Base-by-base conservation (phyloP, 2,797 vertebrate species). In the Uromys caudimaculatus region DNA sequence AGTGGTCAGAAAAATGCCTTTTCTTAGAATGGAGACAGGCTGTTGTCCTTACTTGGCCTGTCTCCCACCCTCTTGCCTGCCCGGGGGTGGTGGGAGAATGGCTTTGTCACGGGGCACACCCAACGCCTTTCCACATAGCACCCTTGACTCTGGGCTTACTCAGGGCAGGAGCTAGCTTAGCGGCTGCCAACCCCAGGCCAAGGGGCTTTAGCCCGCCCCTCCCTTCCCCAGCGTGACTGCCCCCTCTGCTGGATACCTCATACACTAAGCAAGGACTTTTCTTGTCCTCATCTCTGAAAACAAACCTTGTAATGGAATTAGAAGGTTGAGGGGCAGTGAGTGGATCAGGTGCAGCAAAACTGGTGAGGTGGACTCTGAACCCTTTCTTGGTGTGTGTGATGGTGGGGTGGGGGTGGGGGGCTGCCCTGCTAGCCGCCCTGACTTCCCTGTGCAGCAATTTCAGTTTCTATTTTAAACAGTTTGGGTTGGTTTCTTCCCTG, bases 401-500 rank as follows among this genome's bases (percentile, higher is more conserved):
- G 44, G 73, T 9, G 73, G 73, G 41, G 24, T 24, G 41, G 38
- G 2, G 71, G 38, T 16, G 24, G 19, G 35, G 24, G 35, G 60
- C 23, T 21, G 58, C 23, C 41, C 89, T 64, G 67, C 69, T 0
- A 0, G 62, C 89, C 58, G 94, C 81, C 94, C 96, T 0, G 0
- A 87, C 96, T 95, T 97, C 96, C 94, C 97, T 84, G 24, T 44
- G 91, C 79, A 90, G 96, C 96, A 93, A 96, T 97, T 95, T 94
- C 41, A 0, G 93, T 97, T 98, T 97, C 97, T 98, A 97, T 98
- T 97, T 98, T 98, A 94, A 97, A 98, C 94, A 95, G 96, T 97
- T 97, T 96, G 92, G 96, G 94, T 96, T 97, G 93, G 95, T 96
- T 95, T 96, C 96, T 89, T 96, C 92, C 41, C 58, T 97, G 97